phyloP scores from a whole-genome alignment of 2,797 vertebrate species.

The Arrhamphus sclerolepis region DNA sequence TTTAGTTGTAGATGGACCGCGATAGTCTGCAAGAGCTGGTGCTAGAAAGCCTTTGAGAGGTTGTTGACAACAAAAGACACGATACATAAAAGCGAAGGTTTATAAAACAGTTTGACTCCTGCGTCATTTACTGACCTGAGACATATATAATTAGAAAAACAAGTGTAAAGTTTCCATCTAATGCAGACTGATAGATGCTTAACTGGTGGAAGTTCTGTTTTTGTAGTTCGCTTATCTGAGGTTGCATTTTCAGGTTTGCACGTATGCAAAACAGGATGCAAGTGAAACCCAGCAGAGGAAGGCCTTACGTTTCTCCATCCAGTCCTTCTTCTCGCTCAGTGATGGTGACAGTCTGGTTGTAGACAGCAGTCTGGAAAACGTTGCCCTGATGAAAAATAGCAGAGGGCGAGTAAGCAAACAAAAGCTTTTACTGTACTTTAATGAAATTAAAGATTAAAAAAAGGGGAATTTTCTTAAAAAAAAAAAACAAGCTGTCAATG shows the following conservation, averaged over 20 bases:
- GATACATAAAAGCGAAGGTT: too few species aligned
- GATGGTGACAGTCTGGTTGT: slow-evolving; percentile 85
- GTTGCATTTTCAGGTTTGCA: neutral
- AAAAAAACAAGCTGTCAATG: too few species aligned
- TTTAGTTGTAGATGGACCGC: slow-evolving; percentile 40
- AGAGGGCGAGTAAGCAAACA: too few species aligned
- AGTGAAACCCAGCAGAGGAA: neutral
- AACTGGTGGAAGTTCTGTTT: neutral
- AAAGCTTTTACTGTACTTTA: too few species aligned
- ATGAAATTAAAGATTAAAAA: too few species aligned
- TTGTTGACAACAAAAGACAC: too few species aligned
- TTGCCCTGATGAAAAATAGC: slow-evolving; percentile 61
- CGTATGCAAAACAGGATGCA: neutral
- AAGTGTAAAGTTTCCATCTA: too few species aligned
- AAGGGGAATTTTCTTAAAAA: too few species aligned
- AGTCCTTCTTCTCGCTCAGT: slow-evolving; percentile 80
- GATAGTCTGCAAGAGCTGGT: slow-evolving; percentile 19
- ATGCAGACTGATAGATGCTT: too few species aligned
- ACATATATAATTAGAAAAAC: too few species aligned
- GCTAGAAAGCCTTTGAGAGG: slow-evolving; percentile 10
- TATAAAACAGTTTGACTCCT: too few species aligned
- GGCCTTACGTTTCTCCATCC: slow-evolving; percentile 82
- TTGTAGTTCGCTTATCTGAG: neutral
- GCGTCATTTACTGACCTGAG: too few species aligned
- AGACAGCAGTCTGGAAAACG: slow-evolving; percentile 79